These are phyloP conservation scores for Alloscopus bannaensis DNA, from an alignment of 2,888 invertebrate genomes.

Conservation along the genomic window DNA sequence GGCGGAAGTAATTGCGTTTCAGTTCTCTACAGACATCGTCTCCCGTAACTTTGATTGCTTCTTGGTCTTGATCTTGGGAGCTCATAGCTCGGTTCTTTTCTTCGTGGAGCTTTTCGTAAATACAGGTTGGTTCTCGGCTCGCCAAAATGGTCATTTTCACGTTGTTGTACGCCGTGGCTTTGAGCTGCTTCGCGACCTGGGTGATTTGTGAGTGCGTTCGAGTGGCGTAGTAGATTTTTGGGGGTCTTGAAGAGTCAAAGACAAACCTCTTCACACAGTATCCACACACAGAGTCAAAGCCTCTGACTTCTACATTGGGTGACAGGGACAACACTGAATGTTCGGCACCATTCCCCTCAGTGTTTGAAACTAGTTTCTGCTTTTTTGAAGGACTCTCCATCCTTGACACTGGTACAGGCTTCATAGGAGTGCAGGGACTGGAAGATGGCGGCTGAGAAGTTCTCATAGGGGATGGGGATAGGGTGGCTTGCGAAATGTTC, in stretches of 20 bases:
- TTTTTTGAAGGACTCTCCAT: conserved; percentile 24
- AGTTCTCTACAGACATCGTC: conserved; percentile 45
- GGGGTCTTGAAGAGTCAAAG: conserved; percentile 21
- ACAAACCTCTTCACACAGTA: conserved; percentile 45
- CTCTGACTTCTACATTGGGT: background rate
- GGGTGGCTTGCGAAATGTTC: background rate
- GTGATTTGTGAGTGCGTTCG: conserved; percentile 68
- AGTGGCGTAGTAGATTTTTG: conserved; percentile 66
- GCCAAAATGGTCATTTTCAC: conserved; percentile 66
- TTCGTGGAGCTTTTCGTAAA: conserved; percentile 29
- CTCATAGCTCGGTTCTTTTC: background rate
- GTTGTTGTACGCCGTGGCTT: conserved; percentile 44
- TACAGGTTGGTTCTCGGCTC: conserved; percentile 62
- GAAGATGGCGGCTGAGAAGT: background rate
- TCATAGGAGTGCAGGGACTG: no score
- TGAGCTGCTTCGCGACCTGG: conserved; percentile 67
- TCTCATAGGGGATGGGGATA: background rate
- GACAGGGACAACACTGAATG: no score
- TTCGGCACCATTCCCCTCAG: no score
- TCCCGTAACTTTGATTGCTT: background rate
- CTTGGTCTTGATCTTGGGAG: background rate
- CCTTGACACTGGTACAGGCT: no score
- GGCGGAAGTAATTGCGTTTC: conserved; percentile 29
- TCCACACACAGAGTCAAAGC: conserved; percentile 21
- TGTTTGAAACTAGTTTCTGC: background rate